Conservation (phyloP, 1,140 invertebrate genomes). For the Rhopalosiphum padi region DNA sequence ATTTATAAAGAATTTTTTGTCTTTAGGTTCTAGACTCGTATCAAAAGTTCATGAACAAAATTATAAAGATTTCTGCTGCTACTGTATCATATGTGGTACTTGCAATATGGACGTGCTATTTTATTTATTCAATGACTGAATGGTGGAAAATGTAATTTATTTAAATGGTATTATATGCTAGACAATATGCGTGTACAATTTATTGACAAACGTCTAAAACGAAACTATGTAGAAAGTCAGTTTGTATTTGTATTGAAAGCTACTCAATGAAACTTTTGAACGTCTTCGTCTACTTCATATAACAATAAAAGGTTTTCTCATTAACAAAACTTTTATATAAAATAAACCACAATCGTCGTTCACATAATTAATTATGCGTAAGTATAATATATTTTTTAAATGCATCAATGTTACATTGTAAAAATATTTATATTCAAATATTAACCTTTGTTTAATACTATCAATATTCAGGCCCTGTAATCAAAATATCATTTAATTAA, state of each 20-base stretch:
- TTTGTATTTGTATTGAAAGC: not conserved
- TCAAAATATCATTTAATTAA: too few species aligned
- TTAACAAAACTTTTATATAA: not conserved
- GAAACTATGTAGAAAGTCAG: not conserved
- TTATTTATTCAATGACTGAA: conserved; percentile 4
- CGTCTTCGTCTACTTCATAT: not conserved
- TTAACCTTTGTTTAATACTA: too few species aligned
- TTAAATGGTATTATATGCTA: not conserved
- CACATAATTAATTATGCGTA: not conserved
- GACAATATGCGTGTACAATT: not conserved
- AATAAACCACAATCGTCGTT: not conserved
- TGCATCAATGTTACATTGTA: not conserved
- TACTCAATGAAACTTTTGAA: not conserved
- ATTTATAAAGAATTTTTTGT: not conserved
- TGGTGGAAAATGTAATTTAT: not conserved
- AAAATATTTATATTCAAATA: too few species aligned
- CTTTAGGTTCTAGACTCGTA: not conserved
- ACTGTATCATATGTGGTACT: not conserved
- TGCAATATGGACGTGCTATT: not conserved
- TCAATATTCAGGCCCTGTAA: too few species aligned
- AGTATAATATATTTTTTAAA: not conserved
- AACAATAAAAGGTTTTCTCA: not conserved
- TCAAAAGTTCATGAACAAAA: not conserved
- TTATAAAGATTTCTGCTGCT: not conserved
- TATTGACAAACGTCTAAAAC: not conserved